Evolutionary conservation across 2,888 invertebrate species (phyloP).

Genomic region (Drosophila diplacantha): DNA sequence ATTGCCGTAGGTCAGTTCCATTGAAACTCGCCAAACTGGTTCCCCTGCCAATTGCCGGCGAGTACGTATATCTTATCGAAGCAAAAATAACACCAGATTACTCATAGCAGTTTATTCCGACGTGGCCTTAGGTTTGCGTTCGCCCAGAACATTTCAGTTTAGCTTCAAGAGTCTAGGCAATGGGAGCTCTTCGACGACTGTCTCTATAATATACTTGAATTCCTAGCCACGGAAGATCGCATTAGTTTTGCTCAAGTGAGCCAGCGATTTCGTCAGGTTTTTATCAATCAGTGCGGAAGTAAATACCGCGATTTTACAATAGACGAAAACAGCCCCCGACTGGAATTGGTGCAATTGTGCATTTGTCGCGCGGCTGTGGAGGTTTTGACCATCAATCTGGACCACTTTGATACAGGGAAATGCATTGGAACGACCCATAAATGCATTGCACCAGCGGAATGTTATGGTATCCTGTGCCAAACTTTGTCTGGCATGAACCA

Average conservation of each 20-base stretch:
- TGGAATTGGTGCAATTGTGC: slow-evolving; percentile 38
- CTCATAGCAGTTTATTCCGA: slow-evolving; percentile 41
- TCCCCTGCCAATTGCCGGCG: slow-evolving; percentile 5
- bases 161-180: slow-evolving; percentile 8
- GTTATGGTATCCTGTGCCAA: slow-evolving; percentile 36
- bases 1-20: slow-evolving; percentile 50
- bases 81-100: slow-evolving; percentile 34
- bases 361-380: slow-evolving; percentile 47
- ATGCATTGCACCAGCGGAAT: slow-evolving; percentile 26
- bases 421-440: background rate
- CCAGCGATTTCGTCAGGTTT: slow-evolving; percentile 49
- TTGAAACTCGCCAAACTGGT: slow-evolving; percentile 3
- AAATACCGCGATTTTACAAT: slow-evolving; percentile 40
- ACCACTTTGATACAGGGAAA: slow-evolving; percentile 35
- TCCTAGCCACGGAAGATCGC: slow-evolving; percentile 34
- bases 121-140: slow-evolving; percentile 40
- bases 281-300: slow-evolving; percentile 3
- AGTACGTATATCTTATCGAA: slow-evolving; percentile 27
- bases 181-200: slow-evolving; percentile 53
- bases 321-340: slow-evolving; percentile 1
- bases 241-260: slow-evolving; percentile 50
- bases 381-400: slow-evolving; percentile 43
- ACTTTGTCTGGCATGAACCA: slow-evolving; percentile 42
- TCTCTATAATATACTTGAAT: slow-evolving; percentile 36
- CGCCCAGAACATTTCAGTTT: slow-evolving; percentile 34